Evolutionary conservation across 92 coral and sea anemone species (phyloP).

Genomic region (Phenganax marumi): DNA sequence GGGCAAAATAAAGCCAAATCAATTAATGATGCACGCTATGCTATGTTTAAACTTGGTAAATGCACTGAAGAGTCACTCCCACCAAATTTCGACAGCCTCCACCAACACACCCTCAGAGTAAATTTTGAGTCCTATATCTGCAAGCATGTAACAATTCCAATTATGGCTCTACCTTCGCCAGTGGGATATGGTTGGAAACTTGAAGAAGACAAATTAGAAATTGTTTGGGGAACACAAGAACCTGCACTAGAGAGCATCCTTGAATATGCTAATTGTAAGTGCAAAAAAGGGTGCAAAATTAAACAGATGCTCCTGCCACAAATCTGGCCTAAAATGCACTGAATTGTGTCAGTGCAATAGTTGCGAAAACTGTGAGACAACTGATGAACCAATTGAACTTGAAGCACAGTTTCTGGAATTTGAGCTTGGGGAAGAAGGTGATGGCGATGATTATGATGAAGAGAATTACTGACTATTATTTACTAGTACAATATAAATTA

Average conservation of each 20-base stretch:
- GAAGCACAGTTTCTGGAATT: no score
- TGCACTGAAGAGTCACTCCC: conserved; percentile 10
- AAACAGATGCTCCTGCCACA: neutral
- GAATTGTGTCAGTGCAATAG: neutral
- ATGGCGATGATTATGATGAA: no score
- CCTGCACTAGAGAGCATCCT: neutral
- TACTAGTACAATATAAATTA: no score
- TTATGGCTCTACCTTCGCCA: neutral
- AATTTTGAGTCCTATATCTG: neutral
- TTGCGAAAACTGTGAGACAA: no score
- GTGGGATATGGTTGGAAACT: no score
- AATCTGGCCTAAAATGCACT: neutral
- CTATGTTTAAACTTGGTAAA: neutral
- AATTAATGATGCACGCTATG: no score
- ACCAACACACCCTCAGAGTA: neutral
- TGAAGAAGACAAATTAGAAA: neutral
- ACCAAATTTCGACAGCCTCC: neutral
- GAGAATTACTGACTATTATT: no score
- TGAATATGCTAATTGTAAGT: neutral
- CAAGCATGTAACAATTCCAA: neutral
- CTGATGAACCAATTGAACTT: no score
- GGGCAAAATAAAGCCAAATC: no score
- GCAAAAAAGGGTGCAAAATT: neutral
- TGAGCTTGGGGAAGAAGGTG: no score
- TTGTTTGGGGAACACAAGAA: neutral